These are phyloP conservation scores for Achroia grisella DNA, from an alignment of 1,140 invertebrate genomes.

Conservation along the genomic window DNA sequence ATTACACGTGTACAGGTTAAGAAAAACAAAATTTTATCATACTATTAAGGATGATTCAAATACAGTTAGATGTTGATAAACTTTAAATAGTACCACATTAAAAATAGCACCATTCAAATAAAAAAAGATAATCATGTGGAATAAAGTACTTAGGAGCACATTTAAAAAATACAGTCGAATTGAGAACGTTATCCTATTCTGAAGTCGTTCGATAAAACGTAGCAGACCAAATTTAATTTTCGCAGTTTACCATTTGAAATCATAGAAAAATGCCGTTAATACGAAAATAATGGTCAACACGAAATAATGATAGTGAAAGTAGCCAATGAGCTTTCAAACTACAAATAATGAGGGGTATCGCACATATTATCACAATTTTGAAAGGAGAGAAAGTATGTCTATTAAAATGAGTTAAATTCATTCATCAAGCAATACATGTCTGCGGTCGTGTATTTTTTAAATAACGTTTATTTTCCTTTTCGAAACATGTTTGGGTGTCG, in stretches of 20 bases:
- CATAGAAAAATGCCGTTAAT: conserved; percentile 9
- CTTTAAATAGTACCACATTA: no score
- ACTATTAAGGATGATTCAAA: no score
- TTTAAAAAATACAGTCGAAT: no score
- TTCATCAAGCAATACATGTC: conserved; percentile 8
- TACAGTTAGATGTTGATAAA: no score
- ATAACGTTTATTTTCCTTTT: not conserved
- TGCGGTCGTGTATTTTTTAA: not conserved
- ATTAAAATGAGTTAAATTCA: conserved; percentile 12
- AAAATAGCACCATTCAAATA: no score
- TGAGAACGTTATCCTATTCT: no score
- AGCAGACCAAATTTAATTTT: not conserved
- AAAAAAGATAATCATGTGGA: no score
- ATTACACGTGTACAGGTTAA: no score
- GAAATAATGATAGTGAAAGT: conserved; percentile 53
- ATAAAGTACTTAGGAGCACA: no score
- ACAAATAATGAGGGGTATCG: conserved; percentile 46
- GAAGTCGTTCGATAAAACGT: not conserved
- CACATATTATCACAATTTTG: conserved; percentile 48
- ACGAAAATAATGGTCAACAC: conserved; percentile 35
- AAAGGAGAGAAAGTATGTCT: conserved; percentile 33
- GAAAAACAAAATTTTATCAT: no score
- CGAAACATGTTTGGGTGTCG: not conserved
- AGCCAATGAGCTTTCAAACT: conserved; percentile 38
- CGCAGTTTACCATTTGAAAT: no score